Evolutionary conservation across 2,888 invertebrate species (phyloP).

Genomic region (Hydropsyche betteni): DNA sequence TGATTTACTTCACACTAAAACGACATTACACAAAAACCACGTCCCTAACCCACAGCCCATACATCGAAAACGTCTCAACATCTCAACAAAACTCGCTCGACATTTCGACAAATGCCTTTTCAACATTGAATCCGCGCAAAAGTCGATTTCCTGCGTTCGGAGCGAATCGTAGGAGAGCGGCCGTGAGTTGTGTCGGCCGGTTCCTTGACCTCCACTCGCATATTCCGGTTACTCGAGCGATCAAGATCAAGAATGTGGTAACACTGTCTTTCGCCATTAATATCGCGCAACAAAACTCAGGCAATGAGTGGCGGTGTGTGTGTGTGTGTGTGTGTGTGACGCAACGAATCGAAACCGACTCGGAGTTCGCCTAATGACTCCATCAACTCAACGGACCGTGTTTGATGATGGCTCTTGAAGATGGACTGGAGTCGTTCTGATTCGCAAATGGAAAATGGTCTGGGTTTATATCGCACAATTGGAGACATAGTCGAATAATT

Average conservation of each 20-base stretch:
- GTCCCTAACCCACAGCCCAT: too few species aligned
- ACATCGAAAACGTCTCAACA: too few species aligned
- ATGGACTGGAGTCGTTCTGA: neutral
- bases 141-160: too few species aligned
- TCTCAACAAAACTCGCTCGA: too few species aligned
- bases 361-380: slow-evolving; percentile 15
- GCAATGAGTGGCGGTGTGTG: neutral
- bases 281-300: slow-evolving; percentile 12
- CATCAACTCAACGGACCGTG: slow-evolving; percentile 6
- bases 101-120: too few species aligned
- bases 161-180: slow-evolving; percentile 17
- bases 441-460: neutral
- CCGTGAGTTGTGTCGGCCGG: slow-evolving; percentile 39
- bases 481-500: too few species aligned
- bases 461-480: too few species aligned
- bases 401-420: neutral
- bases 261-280: slow-evolving; percentile 33
- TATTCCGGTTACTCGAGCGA: slow-evolving; percentile 47
- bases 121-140: too few species aligned
- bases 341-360: slow-evolving; percentile 12
- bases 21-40: too few species aligned
- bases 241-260: slow-evolving; percentile 44
- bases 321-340: slow-evolving; percentile 11
- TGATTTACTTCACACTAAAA: too few species aligned
- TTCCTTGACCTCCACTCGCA: slow-evolving; percentile 48